phyloP scores from a whole-genome alignment of 2,113 vertebrate genomes.

The Sprattus sprattus region DNA sequence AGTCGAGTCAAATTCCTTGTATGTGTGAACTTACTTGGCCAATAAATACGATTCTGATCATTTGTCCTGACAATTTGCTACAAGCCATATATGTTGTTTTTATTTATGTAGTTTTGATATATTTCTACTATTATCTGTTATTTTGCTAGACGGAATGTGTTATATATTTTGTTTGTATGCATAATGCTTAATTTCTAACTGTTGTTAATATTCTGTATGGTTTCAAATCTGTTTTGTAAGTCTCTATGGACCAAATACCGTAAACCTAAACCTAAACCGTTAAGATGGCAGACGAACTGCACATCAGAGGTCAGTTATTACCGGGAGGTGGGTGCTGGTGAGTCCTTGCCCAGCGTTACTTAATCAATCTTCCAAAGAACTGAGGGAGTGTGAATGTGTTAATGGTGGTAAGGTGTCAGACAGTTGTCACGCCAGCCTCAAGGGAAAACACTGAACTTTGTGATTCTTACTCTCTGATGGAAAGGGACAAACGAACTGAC shows the following conservation, averaged over 20 bases:
- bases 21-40: too few relatives aligned
- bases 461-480: not conserved
- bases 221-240: not conserved
- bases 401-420: not conserved
- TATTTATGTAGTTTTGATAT: too few relatives aligned
- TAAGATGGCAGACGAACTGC: not conserved
- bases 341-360: constrained; percentile 36
- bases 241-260: not conserved
- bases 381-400: not conserved
- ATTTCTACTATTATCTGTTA: too few relatives aligned
- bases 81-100: too few relatives aligned
- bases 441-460: not conserved
- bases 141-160: too few relatives aligned
- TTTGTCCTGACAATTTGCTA: too few relatives aligned
- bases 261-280: not conserved
- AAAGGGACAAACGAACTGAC: not conserved
- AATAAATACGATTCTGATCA: too few relatives aligned
- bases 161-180: not conserved
- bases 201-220: not conserved
- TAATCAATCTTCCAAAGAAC: not conserved
- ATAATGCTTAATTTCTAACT: not conserved
- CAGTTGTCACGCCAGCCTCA: not conserved
- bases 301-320: not conserved
- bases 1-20: too few relatives aligned
- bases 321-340: not conserved